Conservation (phyloP, 2,888 invertebrate species). For the Monoplex corrugatus region DNA sequence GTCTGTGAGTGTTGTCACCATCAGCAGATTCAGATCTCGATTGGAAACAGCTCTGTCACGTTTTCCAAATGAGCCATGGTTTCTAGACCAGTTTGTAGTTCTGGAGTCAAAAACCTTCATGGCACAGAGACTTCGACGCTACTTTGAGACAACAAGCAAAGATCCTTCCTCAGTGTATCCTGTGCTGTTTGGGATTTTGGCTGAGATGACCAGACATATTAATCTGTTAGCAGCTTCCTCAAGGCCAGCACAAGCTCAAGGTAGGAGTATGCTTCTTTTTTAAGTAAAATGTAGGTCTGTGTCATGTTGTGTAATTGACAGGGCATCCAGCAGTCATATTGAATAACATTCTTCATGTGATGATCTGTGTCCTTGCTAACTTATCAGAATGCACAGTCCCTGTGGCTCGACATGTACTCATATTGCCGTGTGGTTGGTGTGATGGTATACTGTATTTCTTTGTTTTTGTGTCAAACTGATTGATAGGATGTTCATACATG, state of each 20-base stretch:
- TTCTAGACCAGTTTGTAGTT: conserved; percentile 71
- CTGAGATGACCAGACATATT: conserved; percentile 55
- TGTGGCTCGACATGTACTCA: too few species aligned
- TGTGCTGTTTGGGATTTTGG: conserved; percentile 64
- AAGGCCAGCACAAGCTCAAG: background rate
- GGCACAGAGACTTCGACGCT: conserved; percentile 71
- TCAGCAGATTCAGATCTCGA: conserved; percentile 65
- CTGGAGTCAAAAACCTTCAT: conserved; percentile 73
- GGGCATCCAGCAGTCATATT: too few species aligned
- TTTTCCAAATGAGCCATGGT: conserved; percentile 69
- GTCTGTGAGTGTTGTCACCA: conserved; percentile 61
- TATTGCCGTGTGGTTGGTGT: too few species aligned
- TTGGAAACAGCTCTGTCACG: conserved; percentile 67
- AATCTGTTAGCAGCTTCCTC: conserved; percentile 13
- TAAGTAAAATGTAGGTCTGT: too few species aligned
- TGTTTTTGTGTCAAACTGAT: too few species aligned
- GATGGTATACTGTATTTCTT: too few species aligned
- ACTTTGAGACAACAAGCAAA: conserved; percentile 67
- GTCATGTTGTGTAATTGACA: too few species aligned
- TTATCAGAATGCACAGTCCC: too few species aligned
- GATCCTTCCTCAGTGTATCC: conserved; percentile 57
- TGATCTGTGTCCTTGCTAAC: too few species aligned
- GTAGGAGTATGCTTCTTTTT: background rate
- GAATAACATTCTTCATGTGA: too few species aligned
- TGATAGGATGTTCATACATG: too few species aligned